Percentiles rank a stretch among this genome's conserved stretches.
Evolutionary conservation across 2,888 invertebrate genomes (phyloP).

Genomic region (Cephonodes hylas): DNA sequence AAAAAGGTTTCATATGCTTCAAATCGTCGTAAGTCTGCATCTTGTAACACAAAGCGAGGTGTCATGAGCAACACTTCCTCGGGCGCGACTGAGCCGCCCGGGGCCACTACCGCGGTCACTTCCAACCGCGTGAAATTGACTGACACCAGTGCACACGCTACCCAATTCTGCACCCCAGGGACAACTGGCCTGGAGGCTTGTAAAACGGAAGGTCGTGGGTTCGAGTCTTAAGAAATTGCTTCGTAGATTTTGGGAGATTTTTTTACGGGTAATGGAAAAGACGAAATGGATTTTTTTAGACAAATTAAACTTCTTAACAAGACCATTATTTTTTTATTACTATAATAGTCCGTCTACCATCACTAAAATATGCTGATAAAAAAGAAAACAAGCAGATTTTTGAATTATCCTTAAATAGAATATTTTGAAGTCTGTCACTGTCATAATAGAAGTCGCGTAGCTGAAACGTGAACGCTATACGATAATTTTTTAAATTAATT

Average conservation of each 20-base stretch:
- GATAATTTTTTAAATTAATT: neutral
- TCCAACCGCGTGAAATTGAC: constrained; percentile 49
- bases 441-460: neutral
- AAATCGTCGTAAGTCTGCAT: neutral
- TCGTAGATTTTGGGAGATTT: no score
- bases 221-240: no score
- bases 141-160: constrained; percentile 28
- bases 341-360: neutral
- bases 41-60: constrained; percentile 33
- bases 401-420: neutral
- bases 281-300: neutral
- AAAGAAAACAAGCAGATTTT: neutral
- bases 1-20: no score
- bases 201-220: no score
- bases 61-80: constrained; percentile 58
- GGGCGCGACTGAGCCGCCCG: constrained; percentile 42
- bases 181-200: no score
- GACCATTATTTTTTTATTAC: no score
- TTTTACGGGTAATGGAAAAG: no score
- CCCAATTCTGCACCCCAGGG: neutral
- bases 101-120: constrained; percentile 39
- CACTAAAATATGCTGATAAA: neutral
- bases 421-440: neutral
- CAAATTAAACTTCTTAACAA: neutral
- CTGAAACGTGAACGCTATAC: neutral